Conservation (phyloP, 1,140 invertebrate species). For the Plectrocnemia conspersa region DNA sequence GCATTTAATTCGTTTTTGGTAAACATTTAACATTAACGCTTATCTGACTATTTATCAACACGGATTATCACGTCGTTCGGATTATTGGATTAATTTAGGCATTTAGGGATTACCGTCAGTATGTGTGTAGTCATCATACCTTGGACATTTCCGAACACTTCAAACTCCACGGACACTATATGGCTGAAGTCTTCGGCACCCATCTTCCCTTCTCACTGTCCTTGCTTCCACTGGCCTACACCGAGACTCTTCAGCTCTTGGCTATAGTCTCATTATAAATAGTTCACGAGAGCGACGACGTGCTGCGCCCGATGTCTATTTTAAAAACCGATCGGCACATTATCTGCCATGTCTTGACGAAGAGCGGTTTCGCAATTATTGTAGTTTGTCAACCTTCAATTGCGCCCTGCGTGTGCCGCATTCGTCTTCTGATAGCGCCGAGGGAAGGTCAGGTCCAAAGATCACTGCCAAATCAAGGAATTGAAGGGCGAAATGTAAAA, state of each 20-base stretch:
- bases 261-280: slow-evolving; percentile 13
- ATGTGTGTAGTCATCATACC: too few species aligned
- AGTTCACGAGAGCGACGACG: slow-evolving; percentile 12
- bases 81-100: too few species aligned
- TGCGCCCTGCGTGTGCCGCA: not conserved
- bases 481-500: too few species aligned
- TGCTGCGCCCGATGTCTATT: slow-evolving; percentile 8
- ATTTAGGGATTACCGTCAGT: too few species aligned
- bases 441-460: slow-evolving; percentile 2
- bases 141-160: slow-evolving; percentile 84
- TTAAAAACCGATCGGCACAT: slow-evolving; percentile 16
- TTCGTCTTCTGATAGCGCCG: slow-evolving; percentile 1
- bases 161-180: slow-evolving; percentile 77
- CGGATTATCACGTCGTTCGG: too few species aligned
- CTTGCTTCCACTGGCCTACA: slow-evolving; percentile 16
- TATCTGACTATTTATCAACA: too few species aligned
- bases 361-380: slow-evolving; percentile 8
- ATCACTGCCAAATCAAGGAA: slow-evolving; percentile 6
- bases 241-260: slow-evolving; percentile 5
- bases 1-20: too few species aligned
- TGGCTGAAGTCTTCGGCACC: slow-evolving; percentile 55
- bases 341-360: slow-evolving; percentile 6
- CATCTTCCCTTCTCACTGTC: slow-evolving; percentile 44
- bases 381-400: not conserved
- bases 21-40: too few species aligned